Evolutionary conservation across 2,888 invertebrate species (phyloP), one percentile per base, ranked within the genome.

Genomic region (Acronicta aceris): DNA sequence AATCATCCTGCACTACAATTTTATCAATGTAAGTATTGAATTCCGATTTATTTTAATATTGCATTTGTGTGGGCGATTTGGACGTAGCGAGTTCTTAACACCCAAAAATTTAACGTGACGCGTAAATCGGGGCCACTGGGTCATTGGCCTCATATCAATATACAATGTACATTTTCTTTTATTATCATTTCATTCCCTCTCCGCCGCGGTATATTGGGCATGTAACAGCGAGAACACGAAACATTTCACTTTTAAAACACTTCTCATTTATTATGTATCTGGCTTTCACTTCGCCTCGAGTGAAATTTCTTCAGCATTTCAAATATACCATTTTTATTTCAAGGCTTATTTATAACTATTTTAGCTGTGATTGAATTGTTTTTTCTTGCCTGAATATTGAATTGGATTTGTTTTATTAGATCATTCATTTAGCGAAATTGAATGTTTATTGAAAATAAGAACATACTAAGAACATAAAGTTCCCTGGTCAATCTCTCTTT

Each of bases 221-320:
- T 36, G 36, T 36, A 36, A 36, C 36, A 12, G 12, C 41, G 13
- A 16, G 16, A 41, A 12, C 7, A 41, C 25, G 21, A 33, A 60
- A 25, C 33, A 27, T 40, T 54, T 57, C 10, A 46, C 50, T 43
- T 47, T 43, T 27, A 41, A 54, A 54, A 53, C 41, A 61, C 46
- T 25, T 15, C n/a, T 6, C 41, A 69, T 53, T 49, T 45, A 48
- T 49, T 41, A 61, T 67, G 38, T 30, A 59, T 42, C 25, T 46
- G n/a, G 17, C 7, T 10, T 16, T 52, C 17, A 9, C 25, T 27
- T 30, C 15, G 8, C 2, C 25, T 47, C 9, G 25, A 47, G 25
- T 27, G 16, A 42, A 49, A 16, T 49, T 12, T 33, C 17, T 16
- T 30, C n/a, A 12, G 51, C 1, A 17, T 33, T 57, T 64, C 6